Evolutionary conservation across 2,888 invertebrate genomes (phyloP).

Genomic region (Pogonocherus hispidulus): DNA sequence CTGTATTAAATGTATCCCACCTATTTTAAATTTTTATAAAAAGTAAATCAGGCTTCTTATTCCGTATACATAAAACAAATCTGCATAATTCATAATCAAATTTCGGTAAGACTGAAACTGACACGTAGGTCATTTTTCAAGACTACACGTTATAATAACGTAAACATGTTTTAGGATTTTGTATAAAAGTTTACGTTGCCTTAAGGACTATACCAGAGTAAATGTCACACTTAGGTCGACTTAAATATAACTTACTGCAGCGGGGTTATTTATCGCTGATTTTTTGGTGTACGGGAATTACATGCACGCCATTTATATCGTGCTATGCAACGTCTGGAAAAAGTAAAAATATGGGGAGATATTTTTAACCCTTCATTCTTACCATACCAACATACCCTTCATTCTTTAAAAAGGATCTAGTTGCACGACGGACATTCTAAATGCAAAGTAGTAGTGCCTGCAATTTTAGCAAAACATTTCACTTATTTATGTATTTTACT

Average conservation of each 20-base stretch:
- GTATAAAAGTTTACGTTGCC: slow-evolving; percentile 16
- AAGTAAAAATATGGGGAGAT: slow-evolving; percentile 1
- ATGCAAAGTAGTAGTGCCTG: no score
- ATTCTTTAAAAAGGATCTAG: no score
- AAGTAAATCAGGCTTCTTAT: slow-evolving; percentile 4
- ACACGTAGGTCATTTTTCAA: background rate
- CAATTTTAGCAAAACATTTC: no score
- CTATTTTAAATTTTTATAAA: slow-evolving; percentile 3
- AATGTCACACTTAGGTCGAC: slow-evolving; percentile 17
- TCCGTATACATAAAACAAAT: slow-evolving; percentile 5
- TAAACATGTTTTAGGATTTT: slow-evolving; percentile 11
- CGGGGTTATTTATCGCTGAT: slow-evolving; percentile 16
- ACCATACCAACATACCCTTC: background rate
- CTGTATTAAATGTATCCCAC: background rate
- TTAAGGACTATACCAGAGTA: slow-evolving; percentile 12
- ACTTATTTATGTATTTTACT: no score
- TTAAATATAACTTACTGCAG: slow-evolving; percentile 19
- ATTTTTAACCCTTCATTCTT: background rate
- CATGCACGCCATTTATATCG: slow-evolving; percentile 10
- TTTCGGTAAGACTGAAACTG: slow-evolving; percentile 1
- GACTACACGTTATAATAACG: background rate
- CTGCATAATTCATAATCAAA: slow-evolving; percentile 15
- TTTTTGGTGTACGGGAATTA: slow-evolving; percentile 6
- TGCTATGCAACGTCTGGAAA: slow-evolving; percentile 3
- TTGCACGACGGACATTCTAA: no score